Evolutionary conservation across 2,888 invertebrate genomes (phyloP).

Genomic region (Mythimna vitellina): DNA sequence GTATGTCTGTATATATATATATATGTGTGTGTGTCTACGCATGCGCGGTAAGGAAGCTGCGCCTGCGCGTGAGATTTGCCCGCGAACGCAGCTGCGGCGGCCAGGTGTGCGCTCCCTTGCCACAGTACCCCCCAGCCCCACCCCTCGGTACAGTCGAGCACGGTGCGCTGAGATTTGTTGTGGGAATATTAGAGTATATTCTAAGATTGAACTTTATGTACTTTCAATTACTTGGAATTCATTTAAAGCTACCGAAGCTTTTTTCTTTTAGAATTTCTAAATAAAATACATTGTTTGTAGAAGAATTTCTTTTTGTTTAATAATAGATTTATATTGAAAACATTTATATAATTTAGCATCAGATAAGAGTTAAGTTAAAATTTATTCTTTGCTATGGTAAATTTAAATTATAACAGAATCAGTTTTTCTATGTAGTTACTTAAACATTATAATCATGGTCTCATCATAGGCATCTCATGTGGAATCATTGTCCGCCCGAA

Average conservation of each 20-base stretch:
- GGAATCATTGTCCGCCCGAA: too few species aligned
- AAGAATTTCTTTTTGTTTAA: too few species aligned
- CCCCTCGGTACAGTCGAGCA: constrained; percentile 76
- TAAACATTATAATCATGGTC: too few species aligned
- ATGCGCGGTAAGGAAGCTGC: constrained; percentile 89
- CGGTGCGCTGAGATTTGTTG: constrained; percentile 57
- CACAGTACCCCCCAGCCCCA: constrained; percentile 75
- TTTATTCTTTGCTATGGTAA: too few species aligned
- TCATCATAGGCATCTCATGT: too few species aligned
- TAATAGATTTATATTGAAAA: too few species aligned
- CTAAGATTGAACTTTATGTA: neutral
- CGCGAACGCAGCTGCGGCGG: constrained; percentile 88
- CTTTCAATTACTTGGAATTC: neutral
- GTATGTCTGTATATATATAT: constrained; percentile 69
- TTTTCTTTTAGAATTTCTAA: neutral
- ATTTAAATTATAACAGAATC: neutral
- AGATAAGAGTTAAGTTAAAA: too few species aligned
- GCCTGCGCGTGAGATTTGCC: constrained; percentile 90
- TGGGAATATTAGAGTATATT: constrained; percentile 35
- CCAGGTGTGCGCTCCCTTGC: constrained; percentile 87
- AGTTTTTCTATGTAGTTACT: too few species aligned
- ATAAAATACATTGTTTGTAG: too few species aligned
- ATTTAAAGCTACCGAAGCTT: neutral
- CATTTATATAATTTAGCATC: too few species aligned
- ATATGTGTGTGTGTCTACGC: constrained; percentile 68